These are phyloP conservation scores for Parochlus steinenii DNA, from an alignment of 2,888 invertebrate species.

Conservation along the genomic window DNA sequence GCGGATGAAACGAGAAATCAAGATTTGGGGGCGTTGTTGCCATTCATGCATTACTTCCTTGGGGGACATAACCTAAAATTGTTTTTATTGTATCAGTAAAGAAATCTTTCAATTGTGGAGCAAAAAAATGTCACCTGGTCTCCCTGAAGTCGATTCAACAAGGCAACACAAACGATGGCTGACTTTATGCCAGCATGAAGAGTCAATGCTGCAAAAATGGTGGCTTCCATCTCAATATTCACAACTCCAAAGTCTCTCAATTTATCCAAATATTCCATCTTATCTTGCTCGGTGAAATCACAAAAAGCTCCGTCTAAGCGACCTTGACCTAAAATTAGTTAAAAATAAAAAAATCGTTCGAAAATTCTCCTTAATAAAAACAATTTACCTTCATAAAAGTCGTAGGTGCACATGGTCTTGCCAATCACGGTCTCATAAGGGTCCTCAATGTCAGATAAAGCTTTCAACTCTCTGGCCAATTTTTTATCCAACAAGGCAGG, in stretches of 20 bases:
- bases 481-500: constrained; percentile 72
- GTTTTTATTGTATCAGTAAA: constrained; percentile 5
- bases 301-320: constrained; percentile 94
- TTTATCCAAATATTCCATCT: constrained; percentile 68
- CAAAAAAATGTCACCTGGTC: constrained; percentile 58
- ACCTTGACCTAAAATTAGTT: constrained; percentile 57
- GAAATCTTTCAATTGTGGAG: neutral
- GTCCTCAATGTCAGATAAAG: constrained; percentile 53
- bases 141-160: constrained; percentile 81
- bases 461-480: constrained; percentile 61
- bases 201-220: constrained; percentile 84
- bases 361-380: constrained; percentile 10
- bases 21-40: constrained; percentile 74
- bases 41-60: constrained; percentile 81
- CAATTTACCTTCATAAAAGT: constrained; percentile 83
- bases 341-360: constrained; percentile 11
- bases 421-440: constrained; percentile 79
- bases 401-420: constrained; percentile 90
- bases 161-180: constrained; percentile 85
- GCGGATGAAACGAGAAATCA: constrained; percentile 70
- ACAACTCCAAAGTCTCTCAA: constrained; percentile 64
- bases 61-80: constrained; percentile 57
- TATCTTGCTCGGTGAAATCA: constrained; percentile 79
- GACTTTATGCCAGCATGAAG: constrained; percentile 84
- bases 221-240: constrained; percentile 96